Conservation (phyloP, 2,888 invertebrate species). For the Mechanitis messenoides region DNA sequence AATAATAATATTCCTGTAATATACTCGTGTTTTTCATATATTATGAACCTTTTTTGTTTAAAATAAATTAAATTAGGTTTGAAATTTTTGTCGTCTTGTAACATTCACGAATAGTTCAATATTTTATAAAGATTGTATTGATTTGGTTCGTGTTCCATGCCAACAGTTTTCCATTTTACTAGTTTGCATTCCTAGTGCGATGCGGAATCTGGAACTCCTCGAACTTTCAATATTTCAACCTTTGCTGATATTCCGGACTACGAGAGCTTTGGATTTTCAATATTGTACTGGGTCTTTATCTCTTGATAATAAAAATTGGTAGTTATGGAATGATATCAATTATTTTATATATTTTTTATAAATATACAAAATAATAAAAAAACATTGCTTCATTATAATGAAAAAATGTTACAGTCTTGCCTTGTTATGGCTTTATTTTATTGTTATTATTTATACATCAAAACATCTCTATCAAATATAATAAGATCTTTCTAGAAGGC, state of each 20-base stretch:
- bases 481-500: slow-evolving; percentile 14
- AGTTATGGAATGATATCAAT: too few species aligned
- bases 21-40: too few species aligned
- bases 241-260: slow-evolving; percentile 11
- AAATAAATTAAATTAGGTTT: slow-evolving; percentile 3
- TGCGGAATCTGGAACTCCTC: slow-evolving; percentile 19
- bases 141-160: slow-evolving; percentile 17
- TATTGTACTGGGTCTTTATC: slow-evolving; percentile 9
- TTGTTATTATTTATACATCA: slow-evolving; percentile 6
- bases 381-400: too few species aligned
- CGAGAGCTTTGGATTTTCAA: slow-evolving; percentile 7
- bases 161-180: slow-evolving; percentile 22
- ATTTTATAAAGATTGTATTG: slow-evolving; percentile 22
- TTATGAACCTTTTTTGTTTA: background rate
- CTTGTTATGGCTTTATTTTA: too few species aligned
- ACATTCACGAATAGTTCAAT: slow-evolving; percentile 16
- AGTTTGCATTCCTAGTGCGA: slow-evolving; percentile 15
- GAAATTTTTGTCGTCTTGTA: slow-evolving; percentile 2
- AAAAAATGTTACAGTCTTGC: too few species aligned
- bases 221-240: slow-evolving; percentile 27
- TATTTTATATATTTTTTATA: slow-evolving; percentile 7
- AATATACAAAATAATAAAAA: too few species aligned
- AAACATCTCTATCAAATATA: slow-evolving; percentile 13
- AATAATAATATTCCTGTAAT: too few species aligned
- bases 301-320: slow-evolving; percentile 9